phyloP scores from a whole-genome alignment of 2,113 vertebrate genomes.

The Brachyhypopomus occidentalis region DNA sequence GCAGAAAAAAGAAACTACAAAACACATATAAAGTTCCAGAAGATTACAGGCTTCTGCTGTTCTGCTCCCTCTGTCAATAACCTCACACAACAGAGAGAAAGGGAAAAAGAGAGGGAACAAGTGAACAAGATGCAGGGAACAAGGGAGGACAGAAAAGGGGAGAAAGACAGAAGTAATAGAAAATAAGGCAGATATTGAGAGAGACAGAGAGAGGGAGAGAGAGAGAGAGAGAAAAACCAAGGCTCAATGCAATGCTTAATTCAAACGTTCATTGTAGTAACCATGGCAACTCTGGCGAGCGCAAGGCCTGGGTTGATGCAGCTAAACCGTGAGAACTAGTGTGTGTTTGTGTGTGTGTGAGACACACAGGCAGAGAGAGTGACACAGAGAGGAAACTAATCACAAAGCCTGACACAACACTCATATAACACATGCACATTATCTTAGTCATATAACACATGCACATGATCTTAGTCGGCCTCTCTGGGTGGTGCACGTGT shows the following conservation, averaged over 20 bases:
- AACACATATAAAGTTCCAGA: slow-evolving; percentile 16
- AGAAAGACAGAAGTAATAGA: slow-evolving; percentile 45
- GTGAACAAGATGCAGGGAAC: slow-evolving; percentile 43
- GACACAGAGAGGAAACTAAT: background rate
- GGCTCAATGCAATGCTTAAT: slow-evolving; percentile 79
- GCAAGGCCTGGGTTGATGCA: slow-evolving; percentile 73
- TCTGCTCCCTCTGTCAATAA: slow-evolving; percentile 31
- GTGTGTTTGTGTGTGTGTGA: slow-evolving; percentile 56
- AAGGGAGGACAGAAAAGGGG: slow-evolving; percentile 46
- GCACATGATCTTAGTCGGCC: background rate
- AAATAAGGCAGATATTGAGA: slow-evolving; percentile 49
- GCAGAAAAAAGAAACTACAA: slow-evolving; percentile 5
- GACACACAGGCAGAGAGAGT: slow-evolving; percentile 33
- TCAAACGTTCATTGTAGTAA: slow-evolving; percentile 79
- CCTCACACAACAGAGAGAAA: slow-evolving; percentile 17
- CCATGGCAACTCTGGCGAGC: slow-evolving; percentile 80
- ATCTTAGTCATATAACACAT: background rate
- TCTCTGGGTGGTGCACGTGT: background rate
- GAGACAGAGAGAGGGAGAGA: slow-evolving; percentile 33
- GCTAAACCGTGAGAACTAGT: slow-evolving; percentile 57
- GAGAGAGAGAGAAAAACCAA: slow-evolving; percentile 61
- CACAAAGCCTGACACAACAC: slow-evolving; percentile 19
- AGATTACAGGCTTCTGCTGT: slow-evolving; percentile 24
- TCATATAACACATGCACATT: background rate
- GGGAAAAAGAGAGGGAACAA: slow-evolving; percentile 42